Evolutionary conservation across 2,113 vertebrate genomes (phyloP).

Genomic region (Callithrix jacchus): DNA sequence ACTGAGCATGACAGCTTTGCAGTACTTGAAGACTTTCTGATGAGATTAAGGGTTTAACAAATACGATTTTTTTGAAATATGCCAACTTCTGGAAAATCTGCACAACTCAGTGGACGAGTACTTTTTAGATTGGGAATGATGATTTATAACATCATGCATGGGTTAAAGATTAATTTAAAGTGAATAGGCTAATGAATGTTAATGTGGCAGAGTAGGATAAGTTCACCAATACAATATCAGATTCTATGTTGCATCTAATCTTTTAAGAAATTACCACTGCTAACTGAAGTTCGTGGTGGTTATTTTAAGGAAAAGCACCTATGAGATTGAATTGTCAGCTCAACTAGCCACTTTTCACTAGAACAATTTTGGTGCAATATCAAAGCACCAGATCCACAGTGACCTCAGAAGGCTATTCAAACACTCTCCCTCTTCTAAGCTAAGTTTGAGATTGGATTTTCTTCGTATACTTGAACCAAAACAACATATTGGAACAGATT

Average conservation of each 20-base stretch:
- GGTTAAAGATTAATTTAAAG: not conserved
- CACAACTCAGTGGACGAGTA: not conserved
- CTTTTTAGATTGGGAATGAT: constrained; percentile 8
- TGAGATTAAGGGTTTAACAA: constrained; percentile 18
- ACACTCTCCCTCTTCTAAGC: not conserved
- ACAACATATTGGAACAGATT: constrained; percentile 11
- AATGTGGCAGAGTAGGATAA: not conserved
- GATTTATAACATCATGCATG: not conserved
- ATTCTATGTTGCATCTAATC: not conserved
- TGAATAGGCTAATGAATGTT: not conserved
- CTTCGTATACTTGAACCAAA: constrained; percentile 28
- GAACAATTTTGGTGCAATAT: not conserved
- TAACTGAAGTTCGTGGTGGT: not conserved
- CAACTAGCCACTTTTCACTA: not conserved
- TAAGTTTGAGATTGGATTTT: constrained; percentile 5
- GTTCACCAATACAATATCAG: not conserved
- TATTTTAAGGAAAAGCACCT: not conserved
- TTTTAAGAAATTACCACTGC: not conserved
- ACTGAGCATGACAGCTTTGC: not conserved
- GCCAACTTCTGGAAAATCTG: not conserved
- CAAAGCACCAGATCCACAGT: not conserved
- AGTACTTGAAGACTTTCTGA: not conserved
- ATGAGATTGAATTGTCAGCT: not conserved
- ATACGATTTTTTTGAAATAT: constrained; percentile 6
- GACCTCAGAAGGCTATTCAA: not conserved